Percentiles rank a stretch among this genome's conserved stretches.
Evolutionary conservation across 37 sponge, comb jelly and placozoan genomes (phyloP).

Genomic region (Lycopodina hypogea): DNA sequence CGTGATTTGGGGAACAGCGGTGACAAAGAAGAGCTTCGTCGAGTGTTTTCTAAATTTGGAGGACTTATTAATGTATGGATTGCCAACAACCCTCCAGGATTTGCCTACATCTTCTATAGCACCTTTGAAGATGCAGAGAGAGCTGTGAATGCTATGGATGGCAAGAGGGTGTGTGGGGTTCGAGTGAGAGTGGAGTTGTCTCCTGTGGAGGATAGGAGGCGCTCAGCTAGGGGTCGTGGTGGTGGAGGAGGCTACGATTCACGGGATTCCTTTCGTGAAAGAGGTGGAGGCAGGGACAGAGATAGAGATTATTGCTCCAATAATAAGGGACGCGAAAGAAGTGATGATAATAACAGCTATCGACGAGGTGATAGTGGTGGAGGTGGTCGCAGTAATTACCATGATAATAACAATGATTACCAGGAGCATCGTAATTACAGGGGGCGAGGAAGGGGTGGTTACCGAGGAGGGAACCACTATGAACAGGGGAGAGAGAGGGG

Average conservation of each 20-base stretch:
- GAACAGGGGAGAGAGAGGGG: neutral
- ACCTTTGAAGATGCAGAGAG: slow-evolving; percentile 66
- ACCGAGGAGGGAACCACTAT: slow-evolving; percentile 5
- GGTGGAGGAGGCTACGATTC: slow-evolving; percentile 7
- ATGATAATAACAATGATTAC: neutral
- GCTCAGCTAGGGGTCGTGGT: neutral
- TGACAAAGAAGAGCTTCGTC: slow-evolving; percentile 67
- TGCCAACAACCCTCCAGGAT: slow-evolving; percentile 84
- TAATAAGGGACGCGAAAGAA: slow-evolving; percentile 1
- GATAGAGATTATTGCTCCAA: neutral
- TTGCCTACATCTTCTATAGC: slow-evolving; percentile 80
- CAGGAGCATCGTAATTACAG: neutral
- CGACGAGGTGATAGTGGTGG: slow-evolving; percentile 3
- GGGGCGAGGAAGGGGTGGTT: slow-evolving; percentile 18
- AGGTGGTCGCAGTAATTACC: slow-evolving; percentile 15
- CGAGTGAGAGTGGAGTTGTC: slow-evolving; percentile 68
- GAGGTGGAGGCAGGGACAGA: neutral
- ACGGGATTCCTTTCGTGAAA: neutral
- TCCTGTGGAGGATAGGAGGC: slow-evolving; percentile 51
- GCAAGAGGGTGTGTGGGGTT: slow-evolving; percentile 57
- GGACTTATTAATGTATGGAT: slow-evolving; percentile 75
- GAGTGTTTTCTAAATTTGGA: slow-evolving; percentile 45
- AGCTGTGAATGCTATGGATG: slow-evolving; percentile 61
- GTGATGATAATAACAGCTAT: neutral
- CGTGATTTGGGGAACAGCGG: slow-evolving; percentile 59